These are phyloP conservation scores for Muscidifurax raptorellus DNA, from an alignment of 1,140 invertebrate genomes.

Conservation along the genomic window DNA sequence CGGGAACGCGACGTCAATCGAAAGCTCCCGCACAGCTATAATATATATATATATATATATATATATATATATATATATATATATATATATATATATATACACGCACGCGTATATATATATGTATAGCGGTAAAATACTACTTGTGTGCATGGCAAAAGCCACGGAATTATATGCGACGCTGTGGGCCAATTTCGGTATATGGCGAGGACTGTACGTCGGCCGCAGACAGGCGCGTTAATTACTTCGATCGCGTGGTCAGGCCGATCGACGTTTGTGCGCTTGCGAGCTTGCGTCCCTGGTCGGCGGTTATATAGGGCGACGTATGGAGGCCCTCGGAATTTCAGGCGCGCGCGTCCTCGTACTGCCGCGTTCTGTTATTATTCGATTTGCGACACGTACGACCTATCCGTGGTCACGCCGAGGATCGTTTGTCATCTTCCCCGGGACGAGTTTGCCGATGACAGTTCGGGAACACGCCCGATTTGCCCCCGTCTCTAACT, in stretches of 20 bases:
- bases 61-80: background rate
- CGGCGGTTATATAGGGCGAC: background rate
- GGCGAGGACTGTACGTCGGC: slow-evolving; percentile 16
- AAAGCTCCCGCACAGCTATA: too few species aligned
- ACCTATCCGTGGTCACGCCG: slow-evolving; percentile 3
- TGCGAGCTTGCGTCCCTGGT: background rate
- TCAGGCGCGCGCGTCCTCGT: background rate
- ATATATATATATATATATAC: background rate
- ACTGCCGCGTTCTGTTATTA: slow-evolving; percentile 28
- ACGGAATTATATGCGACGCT: slow-evolving; percentile 21
- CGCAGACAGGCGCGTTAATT: slow-evolving; percentile 47
- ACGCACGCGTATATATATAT: background rate
- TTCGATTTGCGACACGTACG: slow-evolving; percentile 41
- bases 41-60: too few species aligned
- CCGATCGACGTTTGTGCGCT: slow-evolving; percentile 29
- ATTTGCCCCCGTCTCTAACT: background rate
- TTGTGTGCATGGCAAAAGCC: background rate
- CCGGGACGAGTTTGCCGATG: slow-evolving; percentile 35
- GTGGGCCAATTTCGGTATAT: slow-evolving; percentile 16
- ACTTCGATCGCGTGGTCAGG: slow-evolving; percentile 44
- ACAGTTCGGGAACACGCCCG: slow-evolving; percentile 37
- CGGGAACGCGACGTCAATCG: slow-evolving; percentile 6
- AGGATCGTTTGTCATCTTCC: slow-evolving; percentile 43
- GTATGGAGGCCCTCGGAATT: background rate
- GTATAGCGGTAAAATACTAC: background rate